A percentile compares a stretch with the other conserved stretches of the same genome.
Conservation (phyloP, 1,140 invertebrate species). For the Neotoxoptera formosana region DNA sequence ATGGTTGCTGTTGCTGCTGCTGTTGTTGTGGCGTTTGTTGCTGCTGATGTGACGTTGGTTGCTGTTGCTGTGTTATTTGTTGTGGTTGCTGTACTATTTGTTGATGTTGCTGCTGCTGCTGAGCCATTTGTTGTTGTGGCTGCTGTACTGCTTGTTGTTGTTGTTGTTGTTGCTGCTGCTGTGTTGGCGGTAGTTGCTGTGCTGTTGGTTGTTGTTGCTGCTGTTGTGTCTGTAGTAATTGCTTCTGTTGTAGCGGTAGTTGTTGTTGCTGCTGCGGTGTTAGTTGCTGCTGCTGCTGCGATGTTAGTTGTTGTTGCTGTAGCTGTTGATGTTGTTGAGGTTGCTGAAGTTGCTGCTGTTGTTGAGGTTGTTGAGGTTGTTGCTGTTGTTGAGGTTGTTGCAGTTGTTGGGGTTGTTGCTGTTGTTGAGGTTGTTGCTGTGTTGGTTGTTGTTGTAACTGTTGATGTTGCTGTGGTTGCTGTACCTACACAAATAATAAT, state of each 20-base stretch:
- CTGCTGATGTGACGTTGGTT: not conserved
- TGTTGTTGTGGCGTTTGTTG: not conserved
- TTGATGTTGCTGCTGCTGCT: not conserved
- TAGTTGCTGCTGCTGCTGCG: not conserved
- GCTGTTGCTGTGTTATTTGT: not conserved
- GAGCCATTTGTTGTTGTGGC: not conserved
- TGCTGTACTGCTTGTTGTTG: not conserved
- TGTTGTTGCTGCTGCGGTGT: not conserved
- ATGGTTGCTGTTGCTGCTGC: not conserved
- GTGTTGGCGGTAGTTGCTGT: not conserved
- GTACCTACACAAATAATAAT: not conserved
- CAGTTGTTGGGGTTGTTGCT: not conserved
- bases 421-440: not conserved
- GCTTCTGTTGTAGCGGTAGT: not conserved
- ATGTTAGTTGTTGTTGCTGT: not conserved
- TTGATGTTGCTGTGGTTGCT: not conserved
- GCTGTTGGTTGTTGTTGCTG: not conserved
- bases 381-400: not conserved
- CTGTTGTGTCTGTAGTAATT: not conserved
- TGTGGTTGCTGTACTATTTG: not conserved
- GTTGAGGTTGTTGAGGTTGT: not conserved
- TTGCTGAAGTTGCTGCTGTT: not conserved
- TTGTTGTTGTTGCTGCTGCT: not conserved
- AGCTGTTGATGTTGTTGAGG: not conserved
- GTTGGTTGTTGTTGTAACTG: not conserved